These are phyloP conservation scores for Loris lydekkerianus DNA, from an alignment of 2,797 vertebrate genomes.

Conservation along the genomic window DNA sequence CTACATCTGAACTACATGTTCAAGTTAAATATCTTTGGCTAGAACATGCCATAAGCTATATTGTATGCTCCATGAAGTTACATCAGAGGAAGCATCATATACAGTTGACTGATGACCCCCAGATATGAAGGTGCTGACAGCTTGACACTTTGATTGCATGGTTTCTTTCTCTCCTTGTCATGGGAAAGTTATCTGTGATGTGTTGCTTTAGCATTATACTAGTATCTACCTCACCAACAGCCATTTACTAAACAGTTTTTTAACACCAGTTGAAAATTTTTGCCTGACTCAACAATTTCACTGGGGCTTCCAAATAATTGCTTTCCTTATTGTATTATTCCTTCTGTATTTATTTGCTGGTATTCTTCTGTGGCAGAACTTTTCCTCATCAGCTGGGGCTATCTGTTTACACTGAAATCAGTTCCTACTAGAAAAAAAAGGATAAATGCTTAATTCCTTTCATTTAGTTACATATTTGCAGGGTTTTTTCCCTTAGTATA, in stretches of 20 bases:
- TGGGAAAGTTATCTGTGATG: neutral
- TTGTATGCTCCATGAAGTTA: neutral
- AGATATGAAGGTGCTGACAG: neutral
- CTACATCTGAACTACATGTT: neutral
- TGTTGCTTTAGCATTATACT: neutral
- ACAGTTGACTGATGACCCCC: neutral
- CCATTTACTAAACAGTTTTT: neutral
- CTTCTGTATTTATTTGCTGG: neutral
- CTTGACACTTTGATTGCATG: neutral
- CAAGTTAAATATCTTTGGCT: neutral
- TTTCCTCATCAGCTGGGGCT: neutral
- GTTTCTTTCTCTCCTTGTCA: neutral
- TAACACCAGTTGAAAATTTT: neutral
- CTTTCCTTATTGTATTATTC: neutral
- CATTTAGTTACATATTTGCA: neutral
- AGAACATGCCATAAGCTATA: neutral
- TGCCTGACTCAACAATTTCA: conserved; percentile 7
- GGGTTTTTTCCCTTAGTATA: neutral
- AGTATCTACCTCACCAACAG: neutral
- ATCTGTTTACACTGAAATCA: neutral
- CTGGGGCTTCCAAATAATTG: neutral
- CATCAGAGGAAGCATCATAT: neutral
- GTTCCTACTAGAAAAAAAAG: neutral
- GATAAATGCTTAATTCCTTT: neutral
- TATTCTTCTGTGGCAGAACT: neutral